Percentiles rank a stretch among this genome's conserved stretches.
phyloP scores from a whole-genome alignment of 2,797 vertebrate species.

The Oryzias sinensis region DNA sequence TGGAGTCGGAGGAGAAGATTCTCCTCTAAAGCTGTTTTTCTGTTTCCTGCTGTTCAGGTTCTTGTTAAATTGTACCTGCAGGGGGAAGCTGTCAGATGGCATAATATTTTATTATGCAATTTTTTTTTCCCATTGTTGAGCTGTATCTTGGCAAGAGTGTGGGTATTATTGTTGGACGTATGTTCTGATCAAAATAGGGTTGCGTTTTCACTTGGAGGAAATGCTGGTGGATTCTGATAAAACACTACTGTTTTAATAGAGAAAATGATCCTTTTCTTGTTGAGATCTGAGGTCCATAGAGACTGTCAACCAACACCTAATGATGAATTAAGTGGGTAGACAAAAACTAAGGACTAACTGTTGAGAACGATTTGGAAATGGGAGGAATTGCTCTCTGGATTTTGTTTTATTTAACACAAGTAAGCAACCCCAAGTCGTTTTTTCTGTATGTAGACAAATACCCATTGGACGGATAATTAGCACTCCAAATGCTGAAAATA shows the following conservation, averaged over 20 bases:
- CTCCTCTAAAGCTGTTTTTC: not conserved
- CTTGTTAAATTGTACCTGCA: conserved; percentile 14
- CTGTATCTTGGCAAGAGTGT: not conserved
- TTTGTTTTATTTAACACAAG: conserved; percentile 5
- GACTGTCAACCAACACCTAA: conserved; percentile 25
- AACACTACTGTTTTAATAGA: conserved; percentile 19
- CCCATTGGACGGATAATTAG: no score
- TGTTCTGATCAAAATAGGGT: not conserved
- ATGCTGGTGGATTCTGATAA: conserved; percentile 21
- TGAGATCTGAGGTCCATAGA: conserved; percentile 38
- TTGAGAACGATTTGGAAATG: conserved; percentile 21
- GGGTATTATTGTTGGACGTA: not conserved
- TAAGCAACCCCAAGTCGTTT: no score
- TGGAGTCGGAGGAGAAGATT: conserved; percentile 5
- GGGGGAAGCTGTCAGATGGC: not conserved
- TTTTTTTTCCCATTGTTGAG: conserved; percentile 19
- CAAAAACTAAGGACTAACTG: no score
- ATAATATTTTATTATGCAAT: conserved; percentile 12
- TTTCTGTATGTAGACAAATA: no score
- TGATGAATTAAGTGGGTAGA: not conserved
- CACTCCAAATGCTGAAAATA: no score
- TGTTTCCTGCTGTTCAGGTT: conserved; percentile 19
- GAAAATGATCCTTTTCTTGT: conserved; percentile 38
- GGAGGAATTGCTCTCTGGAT: conserved; percentile 14
- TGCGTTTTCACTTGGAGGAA: conserved; percentile 20